These are phyloP conservation scores for Atherinosoma microstoma DNA, from an alignment of 2,797 vertebrate species.

Conservation along the genomic window DNA sequence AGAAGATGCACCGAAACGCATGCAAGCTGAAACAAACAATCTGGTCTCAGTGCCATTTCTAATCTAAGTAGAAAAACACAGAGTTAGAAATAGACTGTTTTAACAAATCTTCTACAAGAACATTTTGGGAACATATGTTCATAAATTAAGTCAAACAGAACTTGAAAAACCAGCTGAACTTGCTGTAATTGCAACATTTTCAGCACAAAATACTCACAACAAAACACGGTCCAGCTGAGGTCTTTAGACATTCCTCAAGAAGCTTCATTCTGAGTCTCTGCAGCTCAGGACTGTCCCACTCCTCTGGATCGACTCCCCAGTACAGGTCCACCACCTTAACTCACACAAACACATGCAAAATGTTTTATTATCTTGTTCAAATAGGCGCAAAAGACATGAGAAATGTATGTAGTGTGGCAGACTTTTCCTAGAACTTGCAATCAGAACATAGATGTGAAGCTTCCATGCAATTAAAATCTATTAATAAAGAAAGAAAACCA, in stretches of 20 bases:
- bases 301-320: constrained; percentile 93
- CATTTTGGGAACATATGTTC: not conserved
- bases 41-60: no score
- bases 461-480: not conserved
- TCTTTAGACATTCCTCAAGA: constrained; percentile 96
- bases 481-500: constrained; percentile 2
- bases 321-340: constrained; percentile 96
- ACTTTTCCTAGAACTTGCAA: not conserved
- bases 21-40: not conserved
- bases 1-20: not conserved
- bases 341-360: constrained; percentile 21
- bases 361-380: not conserved
- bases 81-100: not conserved
- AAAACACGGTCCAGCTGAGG: constrained; percentile 97
- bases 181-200: no score
- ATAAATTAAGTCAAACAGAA: not conserved
- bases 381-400: no score
- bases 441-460: not conserved
- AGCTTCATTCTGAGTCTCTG: constrained; percentile 95
- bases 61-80: not conserved
- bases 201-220: constrained; percentile 87
- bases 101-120: no score
- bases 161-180: not conserved
- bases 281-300: constrained; percentile 95
- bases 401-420: not conserved